Evolutionary conservation across 2,797 vertebrate genomes (phyloP).

Genomic region (Meda fulgida): DNA sequence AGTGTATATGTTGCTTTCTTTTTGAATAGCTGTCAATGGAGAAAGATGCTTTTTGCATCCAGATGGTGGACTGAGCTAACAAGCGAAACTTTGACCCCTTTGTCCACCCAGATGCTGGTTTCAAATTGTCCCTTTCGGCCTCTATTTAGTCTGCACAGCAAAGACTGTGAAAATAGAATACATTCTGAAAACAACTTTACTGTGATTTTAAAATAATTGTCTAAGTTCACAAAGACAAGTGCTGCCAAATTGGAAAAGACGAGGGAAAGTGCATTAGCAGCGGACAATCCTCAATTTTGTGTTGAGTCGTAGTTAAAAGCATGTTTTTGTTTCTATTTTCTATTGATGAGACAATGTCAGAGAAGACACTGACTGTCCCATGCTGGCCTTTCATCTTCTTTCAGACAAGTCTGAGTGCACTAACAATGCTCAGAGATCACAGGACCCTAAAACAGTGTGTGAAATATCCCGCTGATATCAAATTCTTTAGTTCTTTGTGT

Average conservation of each 20-base stretch:
- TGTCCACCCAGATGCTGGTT: neutral
- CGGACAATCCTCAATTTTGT: neutral
- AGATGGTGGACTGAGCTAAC: neutral
- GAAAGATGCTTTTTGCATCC: slow-evolving; percentile 4
- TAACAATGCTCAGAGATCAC: slow-evolving; percentile 24
- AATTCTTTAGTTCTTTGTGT: slow-evolving; percentile 10
- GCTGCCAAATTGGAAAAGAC: slow-evolving; percentile 20
- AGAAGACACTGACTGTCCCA: slow-evolving; percentile 20
- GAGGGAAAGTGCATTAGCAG: slow-evolving; percentile 35
- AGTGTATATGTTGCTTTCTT: neutral
- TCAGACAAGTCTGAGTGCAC: slow-evolving; percentile 42
- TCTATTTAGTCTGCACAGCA: neutral
- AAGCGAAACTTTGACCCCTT: slow-evolving; percentile 12
- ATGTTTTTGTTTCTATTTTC: slow-evolving; percentile 24
- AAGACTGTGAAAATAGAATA: slow-evolving; percentile 19
- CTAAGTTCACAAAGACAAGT: slow-evolving; percentile 32
- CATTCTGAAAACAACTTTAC: slow-evolving; percentile 16
- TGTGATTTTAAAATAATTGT: slow-evolving; percentile 29
- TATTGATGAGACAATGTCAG: slow-evolving; percentile 33
- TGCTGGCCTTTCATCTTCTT: slow-evolving; percentile 36
- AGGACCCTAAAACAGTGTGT: slow-evolving; percentile 5
- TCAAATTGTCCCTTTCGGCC: neutral
- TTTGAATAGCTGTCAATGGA: neutral
- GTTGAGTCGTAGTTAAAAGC: slow-evolving; percentile 6
- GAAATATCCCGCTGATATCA: slow-evolving; percentile 9